Conservation (phyloP, 64 coral and sea anemone species). For the Actinia tenebrosa region DNA sequence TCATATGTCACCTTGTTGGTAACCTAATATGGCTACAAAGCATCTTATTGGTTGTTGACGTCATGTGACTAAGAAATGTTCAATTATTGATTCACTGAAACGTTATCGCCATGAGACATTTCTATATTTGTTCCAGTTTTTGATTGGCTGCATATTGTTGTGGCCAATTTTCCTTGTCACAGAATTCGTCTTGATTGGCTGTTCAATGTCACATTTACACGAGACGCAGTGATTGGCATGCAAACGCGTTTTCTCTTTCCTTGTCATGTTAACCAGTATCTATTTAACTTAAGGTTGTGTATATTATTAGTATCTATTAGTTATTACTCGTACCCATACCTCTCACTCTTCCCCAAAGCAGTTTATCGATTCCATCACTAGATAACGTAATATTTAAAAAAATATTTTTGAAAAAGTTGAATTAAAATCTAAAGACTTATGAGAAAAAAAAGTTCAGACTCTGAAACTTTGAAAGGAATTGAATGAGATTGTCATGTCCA, state of each 20-base stretch:
- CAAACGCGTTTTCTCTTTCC: not conserved
- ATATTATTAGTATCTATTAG: not conserved
- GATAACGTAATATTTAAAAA: not conserved
- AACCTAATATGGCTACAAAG: no score
- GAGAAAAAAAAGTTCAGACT: not conserved
- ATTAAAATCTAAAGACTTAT: not conserved
- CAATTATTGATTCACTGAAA: not conserved
- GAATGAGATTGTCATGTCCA: not conserved
- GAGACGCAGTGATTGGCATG: not conserved
- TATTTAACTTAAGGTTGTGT: constrained; percentile 11
- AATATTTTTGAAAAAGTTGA: not conserved
- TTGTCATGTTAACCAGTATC: not conserved
- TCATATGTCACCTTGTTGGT: no score
- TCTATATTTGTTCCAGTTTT: not conserved
- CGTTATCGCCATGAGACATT: not conserved
- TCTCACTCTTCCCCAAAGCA: not conserved
- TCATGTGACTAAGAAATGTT: not conserved
- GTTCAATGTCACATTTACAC: not conserved
- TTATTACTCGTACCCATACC: constrained; percentile 4
- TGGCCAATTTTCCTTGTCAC: not conserved
- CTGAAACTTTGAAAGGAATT: not conserved
- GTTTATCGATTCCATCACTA: not conserved
- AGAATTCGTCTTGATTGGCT: not conserved
- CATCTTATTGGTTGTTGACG: no score
- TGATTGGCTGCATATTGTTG: not conserved